Evolutionary conservation across 2,113 vertebrate species (phyloP).

Genomic region (Dryoscopus gambensis): DNA sequence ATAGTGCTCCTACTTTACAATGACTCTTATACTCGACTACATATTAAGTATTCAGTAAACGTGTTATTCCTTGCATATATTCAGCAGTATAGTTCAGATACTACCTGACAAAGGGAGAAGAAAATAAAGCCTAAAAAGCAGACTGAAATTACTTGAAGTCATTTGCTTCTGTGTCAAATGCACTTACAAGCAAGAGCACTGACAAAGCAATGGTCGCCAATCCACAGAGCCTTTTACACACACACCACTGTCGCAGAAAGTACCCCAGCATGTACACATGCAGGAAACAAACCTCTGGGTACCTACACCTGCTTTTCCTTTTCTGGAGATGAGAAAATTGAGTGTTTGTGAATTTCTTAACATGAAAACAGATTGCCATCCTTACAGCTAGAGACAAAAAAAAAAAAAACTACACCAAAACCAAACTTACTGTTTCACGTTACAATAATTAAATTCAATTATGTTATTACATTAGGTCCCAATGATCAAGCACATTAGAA

Average conservation of each 20-base stretch:
- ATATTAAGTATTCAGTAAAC: background rate
- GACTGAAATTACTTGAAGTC: background rate
- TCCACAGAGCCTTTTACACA: background rate
- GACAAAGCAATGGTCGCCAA: background rate
- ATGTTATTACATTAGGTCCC: background rate
- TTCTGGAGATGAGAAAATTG: rapidly evolving
- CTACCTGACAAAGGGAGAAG: background rate
- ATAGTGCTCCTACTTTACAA: background rate
- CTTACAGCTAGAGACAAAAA: background rate
- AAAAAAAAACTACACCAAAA: too few relatives aligned
- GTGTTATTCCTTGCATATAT: background rate
- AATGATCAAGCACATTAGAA: background rate
- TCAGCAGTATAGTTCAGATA: background rate
- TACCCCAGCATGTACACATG: background rate
- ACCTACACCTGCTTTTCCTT: background rate
- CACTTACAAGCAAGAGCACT: background rate
- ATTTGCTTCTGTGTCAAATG: background rate
- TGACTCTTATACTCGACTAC: background rate
- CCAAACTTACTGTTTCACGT: background rate
- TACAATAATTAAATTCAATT: background rate
- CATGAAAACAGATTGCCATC: background rate
- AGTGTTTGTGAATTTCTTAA: background rate
- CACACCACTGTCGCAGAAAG: background rate
- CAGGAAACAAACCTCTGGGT: background rate
- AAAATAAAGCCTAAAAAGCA: background rate